A percentile compares a stretch with the other conserved stretches of the same genome.
Evolutionary conservation across 2,888 invertebrate species (phyloP).

Genomic region (Itoplectis maculator): DNA sequence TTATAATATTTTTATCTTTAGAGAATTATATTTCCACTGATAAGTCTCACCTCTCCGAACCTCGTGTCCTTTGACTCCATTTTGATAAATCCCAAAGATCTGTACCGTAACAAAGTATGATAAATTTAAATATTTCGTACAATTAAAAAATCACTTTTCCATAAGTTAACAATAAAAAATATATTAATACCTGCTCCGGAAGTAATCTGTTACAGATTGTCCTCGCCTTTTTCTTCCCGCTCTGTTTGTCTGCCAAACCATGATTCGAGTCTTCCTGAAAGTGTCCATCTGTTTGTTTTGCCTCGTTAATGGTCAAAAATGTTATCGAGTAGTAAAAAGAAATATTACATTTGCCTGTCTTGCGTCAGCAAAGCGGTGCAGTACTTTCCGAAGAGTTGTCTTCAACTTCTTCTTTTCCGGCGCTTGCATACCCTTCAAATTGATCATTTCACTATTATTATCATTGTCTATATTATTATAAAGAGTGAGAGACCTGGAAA

Average conservation of each 20-base stretch:
- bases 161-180: slow-evolving; percentile 7
- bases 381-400: slow-evolving; percentile 46
- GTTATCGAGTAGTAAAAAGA: neutral
- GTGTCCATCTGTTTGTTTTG: neutral
- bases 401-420: slow-evolving; percentile 22
- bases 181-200: slow-evolving; percentile 58
- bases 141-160: too few species aligned
- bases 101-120: slow-evolving; percentile 7
- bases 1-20: too few species aligned
- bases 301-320: neutral
- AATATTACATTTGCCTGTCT: slow-evolving; percentile 65
- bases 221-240: slow-evolving; percentile 43
- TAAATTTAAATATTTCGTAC: neutral
- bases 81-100: slow-evolving; percentile 65
- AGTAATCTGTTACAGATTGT: slow-evolving; percentile 66
- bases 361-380: slow-evolving; percentile 65
- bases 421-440: slow-evolving; percentile 41
- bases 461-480: neutral
- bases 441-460: neutral
- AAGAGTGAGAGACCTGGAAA: too few species aligned
- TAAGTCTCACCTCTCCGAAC: slow-evolving; percentile 46
- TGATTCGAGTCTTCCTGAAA: slow-evolving; percentile 58
- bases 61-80: slow-evolving; percentile 62
- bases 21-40: slow-evolving; percentile 10
- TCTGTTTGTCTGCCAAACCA: slow-evolving; percentile 21